phyloP scores from a whole-genome alignment of 2,797 vertebrate genomes.

The Adelosebastes latens region DNA sequence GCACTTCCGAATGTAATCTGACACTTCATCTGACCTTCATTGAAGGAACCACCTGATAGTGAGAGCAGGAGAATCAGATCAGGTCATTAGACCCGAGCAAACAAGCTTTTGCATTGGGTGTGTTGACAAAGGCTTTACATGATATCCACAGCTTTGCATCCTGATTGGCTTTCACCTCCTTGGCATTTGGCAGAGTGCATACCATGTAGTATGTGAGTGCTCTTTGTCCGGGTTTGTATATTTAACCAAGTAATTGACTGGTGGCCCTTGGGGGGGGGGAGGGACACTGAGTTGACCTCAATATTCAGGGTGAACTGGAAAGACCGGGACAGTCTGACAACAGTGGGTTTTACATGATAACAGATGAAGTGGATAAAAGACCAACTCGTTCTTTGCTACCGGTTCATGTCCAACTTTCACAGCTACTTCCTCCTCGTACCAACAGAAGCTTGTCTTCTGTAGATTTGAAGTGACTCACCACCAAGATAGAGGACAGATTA shows the following conservation, averaged over 20 bases:
- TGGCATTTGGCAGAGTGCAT: conserved; percentile 32
- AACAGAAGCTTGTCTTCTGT: not conserved
- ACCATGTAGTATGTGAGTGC: conserved; percentile 29
- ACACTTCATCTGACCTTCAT: conserved; percentile 20
- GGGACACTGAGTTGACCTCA: conserved; percentile 20
- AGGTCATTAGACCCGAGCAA: conserved; percentile 21
- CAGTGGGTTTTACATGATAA: conserved; percentile 1
- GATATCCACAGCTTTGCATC: conserved; percentile 32
- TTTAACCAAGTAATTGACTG: conserved; percentile 57
- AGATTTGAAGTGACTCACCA: conserved; percentile 5
- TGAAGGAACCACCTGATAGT: not conserved
- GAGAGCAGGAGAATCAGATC: conserved; percentile 17
- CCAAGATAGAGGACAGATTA: conserved; percentile 1
- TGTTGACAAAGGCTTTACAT: conserved; percentile 57
- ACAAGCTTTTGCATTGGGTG: conserved; percentile 5
- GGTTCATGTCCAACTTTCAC: conserved; percentile 28
- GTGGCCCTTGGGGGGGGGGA: conserved; percentile 23
- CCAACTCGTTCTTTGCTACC: conserved; percentile 21
- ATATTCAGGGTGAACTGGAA: conserved; percentile 35
- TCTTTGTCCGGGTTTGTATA: conserved; percentile 62
- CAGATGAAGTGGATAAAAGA: conserved; percentile 27
- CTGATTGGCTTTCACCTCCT: conserved; percentile 40
- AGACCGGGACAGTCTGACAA: conserved; percentile 3
- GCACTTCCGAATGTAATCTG: not conserved
- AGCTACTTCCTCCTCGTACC: conserved; percentile 3